Percentiles rank a stretch among this genome's conserved stretches.
These are phyloP conservation scores for Lophochroa leadbeateri DNA, from an alignment of 2,113 vertebrate species.

Conservation along the genomic window DNA sequence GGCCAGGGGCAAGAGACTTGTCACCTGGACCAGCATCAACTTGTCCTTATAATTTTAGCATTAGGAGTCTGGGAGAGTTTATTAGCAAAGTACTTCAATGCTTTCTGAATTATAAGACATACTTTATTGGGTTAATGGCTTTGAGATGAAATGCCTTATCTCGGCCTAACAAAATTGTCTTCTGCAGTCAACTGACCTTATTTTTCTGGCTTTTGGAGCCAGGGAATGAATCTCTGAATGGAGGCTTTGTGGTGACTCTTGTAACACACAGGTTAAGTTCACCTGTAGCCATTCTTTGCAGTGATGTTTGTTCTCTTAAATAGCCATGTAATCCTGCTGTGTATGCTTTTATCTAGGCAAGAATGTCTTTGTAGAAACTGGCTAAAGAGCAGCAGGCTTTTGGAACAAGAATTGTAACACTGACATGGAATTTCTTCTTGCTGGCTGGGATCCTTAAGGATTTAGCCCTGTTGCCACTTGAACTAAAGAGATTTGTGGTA, in stretches of 20 bases:
- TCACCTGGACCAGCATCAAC: background rate
- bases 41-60: background rate
- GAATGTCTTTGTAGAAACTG: background rate
- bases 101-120: background rate
- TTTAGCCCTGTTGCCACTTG: background rate
- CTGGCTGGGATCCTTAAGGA: background rate
- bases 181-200: background rate
- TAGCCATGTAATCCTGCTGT: background rate
- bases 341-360: background rate
- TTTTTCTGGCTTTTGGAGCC: background rate
- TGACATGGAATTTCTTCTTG: background rate
- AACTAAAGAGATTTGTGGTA: background rate
- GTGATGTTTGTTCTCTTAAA: background rate
- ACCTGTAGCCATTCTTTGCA: background rate
- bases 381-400: background rate
- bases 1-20: background rate
- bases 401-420: background rate
- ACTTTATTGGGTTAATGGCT: background rate
- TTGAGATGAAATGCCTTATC: background rate
- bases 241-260: slow-evolving; percentile 20
- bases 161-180: background rate
- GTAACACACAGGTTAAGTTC: background rate
- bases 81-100: background rate
- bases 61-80: background rate
- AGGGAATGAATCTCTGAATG: background rate